Evolutionary conservation across 2,113 vertebrate species (phyloP), one percentile per base, ranked within the genome.

Genomic region (Pipa parva): DNA sequence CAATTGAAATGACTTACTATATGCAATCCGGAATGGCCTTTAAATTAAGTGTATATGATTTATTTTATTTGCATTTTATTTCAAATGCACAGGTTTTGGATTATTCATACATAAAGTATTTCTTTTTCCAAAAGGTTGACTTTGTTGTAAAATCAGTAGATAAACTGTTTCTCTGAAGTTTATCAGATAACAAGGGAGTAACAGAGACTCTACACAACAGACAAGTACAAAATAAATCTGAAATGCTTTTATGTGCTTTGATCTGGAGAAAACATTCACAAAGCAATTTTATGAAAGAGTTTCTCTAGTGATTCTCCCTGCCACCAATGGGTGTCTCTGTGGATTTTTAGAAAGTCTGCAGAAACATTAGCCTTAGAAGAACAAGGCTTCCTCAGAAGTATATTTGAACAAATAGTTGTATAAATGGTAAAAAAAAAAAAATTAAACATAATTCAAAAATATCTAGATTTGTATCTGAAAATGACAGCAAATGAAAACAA

Each of bases 241-340:
- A 74, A 63, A 58, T 46, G 61, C 36, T 55, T 55, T 48, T 42
- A 42, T 61, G 52, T 59, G 28, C 64, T 66, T 54, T 71, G 63
- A 68, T 56, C 5, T 18, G 17, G 25, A 63, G 39, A 64, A 58
- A 66, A 42, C 56, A 56, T 46, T 61, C 54, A n/a, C 42, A 26
- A 45, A 0, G 22, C 21, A 39, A 26, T 0, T 22, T 24, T 55
- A 64, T 65, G 2, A 21, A 77, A 63, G 29, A 29, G 31, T 68
- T 58, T 62, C n/a, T 3, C 12, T 66, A 37, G 10, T 25, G 49
- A 45, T 77, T 57, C 37, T 13, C 25, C 52, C 12, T 55, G 33
- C 9, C 25, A 63, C 27, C 18, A 55, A 31, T 36, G 21, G 11
- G 4, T 69, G 27, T 63, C 9, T 67, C 52, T 71, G 18, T 42